These are phyloP conservation scores for Gobio gobio DNA, from an alignment of 2,113 vertebrate genomes.

Conservation along the genomic window DNA sequence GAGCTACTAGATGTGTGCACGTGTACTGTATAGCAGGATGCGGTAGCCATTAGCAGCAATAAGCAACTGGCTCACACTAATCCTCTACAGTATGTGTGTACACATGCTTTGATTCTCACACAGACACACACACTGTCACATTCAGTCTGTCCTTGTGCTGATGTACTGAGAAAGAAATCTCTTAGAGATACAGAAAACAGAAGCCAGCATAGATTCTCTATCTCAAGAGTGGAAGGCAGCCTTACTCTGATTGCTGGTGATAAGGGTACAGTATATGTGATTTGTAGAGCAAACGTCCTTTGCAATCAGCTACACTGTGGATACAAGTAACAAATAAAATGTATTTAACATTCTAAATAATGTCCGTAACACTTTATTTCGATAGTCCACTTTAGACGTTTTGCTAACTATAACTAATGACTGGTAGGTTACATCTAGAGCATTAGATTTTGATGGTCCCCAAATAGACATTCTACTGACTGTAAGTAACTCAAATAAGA, in stretches of 20 bases:
- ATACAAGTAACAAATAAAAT: not conserved
- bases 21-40: not conserved
- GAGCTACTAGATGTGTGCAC: not conserved
- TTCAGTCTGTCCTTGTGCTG: not conserved
- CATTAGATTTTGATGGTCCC: too few species aligned
- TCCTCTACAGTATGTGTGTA: not conserved
- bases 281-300: not conserved
- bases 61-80: not conserved
- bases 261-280: not conserved
- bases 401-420: too few species aligned
- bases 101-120: constrained; percentile 1
- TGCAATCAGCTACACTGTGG: not conserved
- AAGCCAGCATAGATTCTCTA: not conserved
- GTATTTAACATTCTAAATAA: not conserved
- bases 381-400: too few species aligned
- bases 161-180: not conserved
- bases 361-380: too few species aligned
- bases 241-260: not conserved
- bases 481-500: too few species aligned
- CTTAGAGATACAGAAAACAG: constrained; percentile 5
- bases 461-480: too few species aligned
- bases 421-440: too few species aligned
- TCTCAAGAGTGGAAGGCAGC: not conserved
- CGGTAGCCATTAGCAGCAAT: constrained; percentile 6
- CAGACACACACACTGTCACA: not conserved